phyloP scores from a whole-genome alignment of 1,140 invertebrate species.

The Bombyx mori region DNA sequence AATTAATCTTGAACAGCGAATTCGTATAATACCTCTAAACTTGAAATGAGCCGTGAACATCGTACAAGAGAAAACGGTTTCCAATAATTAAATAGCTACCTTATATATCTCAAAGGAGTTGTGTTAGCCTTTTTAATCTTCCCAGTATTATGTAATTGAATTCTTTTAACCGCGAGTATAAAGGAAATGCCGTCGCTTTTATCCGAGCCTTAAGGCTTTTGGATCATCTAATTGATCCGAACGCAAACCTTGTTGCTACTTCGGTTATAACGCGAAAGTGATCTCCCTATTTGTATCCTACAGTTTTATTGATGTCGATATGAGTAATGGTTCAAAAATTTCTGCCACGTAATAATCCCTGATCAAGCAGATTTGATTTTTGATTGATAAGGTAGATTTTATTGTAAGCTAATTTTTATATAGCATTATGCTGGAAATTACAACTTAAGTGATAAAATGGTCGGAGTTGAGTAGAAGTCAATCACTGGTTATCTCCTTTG shows the following conservation, averaged over 20 bases:
- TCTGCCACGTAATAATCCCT: too few species aligned
- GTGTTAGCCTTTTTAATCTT: constrained; percentile 52
- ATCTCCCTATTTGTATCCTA: neutral
- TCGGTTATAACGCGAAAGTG: constrained; percentile 16
- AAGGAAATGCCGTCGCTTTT: constrained; percentile 44
- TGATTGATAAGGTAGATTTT: too few species aligned
- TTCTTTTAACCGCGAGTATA: constrained; percentile 47
- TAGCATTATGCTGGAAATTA: too few species aligned
- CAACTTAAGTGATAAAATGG: too few species aligned
- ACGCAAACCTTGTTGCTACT: constrained; percentile 21
- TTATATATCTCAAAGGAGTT: constrained; percentile 36
- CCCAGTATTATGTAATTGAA: constrained; percentile 52
- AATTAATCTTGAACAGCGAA: too few species aligned
- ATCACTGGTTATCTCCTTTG: too few species aligned
- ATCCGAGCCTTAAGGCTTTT: constrained; percentile 35
- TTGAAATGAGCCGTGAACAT: constrained; percentile 19
- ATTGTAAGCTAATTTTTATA: too few species aligned
- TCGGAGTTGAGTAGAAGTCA: too few species aligned
- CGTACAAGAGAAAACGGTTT: constrained; percentile 27
- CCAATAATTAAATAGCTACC: constrained; percentile 48
- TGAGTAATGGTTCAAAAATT: too few species aligned
- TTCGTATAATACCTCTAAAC: constrained; percentile 8
- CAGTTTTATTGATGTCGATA: too few species aligned
- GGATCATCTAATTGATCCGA: constrained; percentile 42
- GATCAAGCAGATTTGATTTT: too few species aligned